These are phyloP conservation scores for Muntiacus reevesi DNA, from an alignment of 2,113 vertebrate species.

Conservation along the genomic window DNA sequence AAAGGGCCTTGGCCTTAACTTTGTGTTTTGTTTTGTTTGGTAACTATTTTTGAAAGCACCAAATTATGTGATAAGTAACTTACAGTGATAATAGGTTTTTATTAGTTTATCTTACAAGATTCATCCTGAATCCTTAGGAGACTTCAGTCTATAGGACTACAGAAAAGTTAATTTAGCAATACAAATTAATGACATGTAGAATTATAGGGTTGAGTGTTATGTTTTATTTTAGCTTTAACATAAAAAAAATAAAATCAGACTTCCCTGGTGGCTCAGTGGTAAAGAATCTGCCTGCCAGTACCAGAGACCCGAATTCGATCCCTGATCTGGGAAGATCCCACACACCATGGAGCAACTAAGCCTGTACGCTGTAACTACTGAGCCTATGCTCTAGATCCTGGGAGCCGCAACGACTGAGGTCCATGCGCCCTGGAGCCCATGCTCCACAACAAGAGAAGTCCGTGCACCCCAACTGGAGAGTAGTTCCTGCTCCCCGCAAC, in stretches of 20 bases:
- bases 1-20: not conserved
- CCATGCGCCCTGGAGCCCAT: not conserved
- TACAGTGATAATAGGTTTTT: not conserved
- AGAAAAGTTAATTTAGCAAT: not conserved
- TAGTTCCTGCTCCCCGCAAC: not conserved
- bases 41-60: not conserved
- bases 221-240: not conserved
- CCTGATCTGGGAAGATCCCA: not conserved
- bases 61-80: not conserved
- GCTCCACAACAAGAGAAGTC: not conserved
- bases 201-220: not conserved
- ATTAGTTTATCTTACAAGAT: not conserved
- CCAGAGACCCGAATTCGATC: not conserved
- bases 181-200: not conserved
- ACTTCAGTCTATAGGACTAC: not conserved
- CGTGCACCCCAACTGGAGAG: not conserved
- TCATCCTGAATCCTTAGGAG: not conserved
- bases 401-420: accelerated
- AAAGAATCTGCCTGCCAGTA: not conserved
- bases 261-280: not conserved
- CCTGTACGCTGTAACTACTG: accelerated
- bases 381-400: not conserved
- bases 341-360: not conserved
- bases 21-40: not conserved
- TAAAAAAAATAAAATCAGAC: not conserved